Percentiles rank a stretch among this genome's conserved stretches.
phyloP scores from a whole-genome alignment of 2,113 vertebrate genomes.

The Myotis lucifugus region DNA sequence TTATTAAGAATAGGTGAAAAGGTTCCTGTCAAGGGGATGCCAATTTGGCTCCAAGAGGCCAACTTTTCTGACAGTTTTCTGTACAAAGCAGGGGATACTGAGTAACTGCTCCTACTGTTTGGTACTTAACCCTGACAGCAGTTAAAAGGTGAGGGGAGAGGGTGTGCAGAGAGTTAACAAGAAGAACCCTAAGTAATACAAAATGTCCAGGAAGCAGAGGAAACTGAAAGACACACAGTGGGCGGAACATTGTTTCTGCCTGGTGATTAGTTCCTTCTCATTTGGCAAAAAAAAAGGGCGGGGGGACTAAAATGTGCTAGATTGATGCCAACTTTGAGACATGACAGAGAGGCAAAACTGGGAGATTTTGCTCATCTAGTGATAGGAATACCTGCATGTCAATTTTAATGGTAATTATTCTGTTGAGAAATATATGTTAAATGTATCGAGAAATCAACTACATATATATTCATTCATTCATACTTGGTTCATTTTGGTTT shows the following conservation, averaged over 20 bases:
- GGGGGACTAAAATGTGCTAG: not conserved
- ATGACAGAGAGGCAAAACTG: not conserved
- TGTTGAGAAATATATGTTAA: not conserved
- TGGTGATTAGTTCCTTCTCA: not conserved
- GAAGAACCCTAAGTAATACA: not conserved
- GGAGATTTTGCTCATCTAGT: not conserved
- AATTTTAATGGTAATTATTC: not conserved
- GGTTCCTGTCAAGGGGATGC: not conserved
- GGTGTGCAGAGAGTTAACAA: not conserved
- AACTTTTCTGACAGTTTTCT: conserved; percentile 24
- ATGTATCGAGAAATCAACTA: not conserved
- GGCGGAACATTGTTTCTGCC: not conserved
- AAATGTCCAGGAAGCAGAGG: not conserved
- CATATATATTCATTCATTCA: not conserved
- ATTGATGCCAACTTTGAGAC: not conserved
- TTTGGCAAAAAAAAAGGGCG: not conserved
- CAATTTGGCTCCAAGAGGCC: not conserved
- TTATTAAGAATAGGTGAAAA: conserved; percentile 13
- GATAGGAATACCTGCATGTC: not conserved
- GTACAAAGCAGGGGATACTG: not conserved
- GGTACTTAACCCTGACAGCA: not conserved
- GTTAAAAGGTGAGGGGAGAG: not conserved
- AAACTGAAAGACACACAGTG: not conserved
- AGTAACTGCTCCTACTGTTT: not conserved
- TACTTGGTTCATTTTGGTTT: not conserved